Conservation (phyloP, 2,888 invertebrate species). For the Temnothorax ravouxi region DNA sequence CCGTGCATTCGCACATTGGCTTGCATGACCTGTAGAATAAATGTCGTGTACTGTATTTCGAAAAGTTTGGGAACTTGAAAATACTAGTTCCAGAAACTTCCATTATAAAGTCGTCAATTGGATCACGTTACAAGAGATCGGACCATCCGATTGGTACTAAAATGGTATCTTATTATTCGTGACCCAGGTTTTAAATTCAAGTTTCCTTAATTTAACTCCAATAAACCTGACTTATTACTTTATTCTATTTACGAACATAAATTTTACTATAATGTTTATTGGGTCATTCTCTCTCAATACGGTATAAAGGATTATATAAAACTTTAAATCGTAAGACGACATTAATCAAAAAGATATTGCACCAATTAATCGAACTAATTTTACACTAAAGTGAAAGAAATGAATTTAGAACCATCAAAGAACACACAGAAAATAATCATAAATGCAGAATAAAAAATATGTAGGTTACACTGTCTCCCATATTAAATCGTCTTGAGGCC, state of each 20-base stretch:
- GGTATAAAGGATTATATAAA: not conserved
- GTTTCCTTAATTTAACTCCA: not conserved
- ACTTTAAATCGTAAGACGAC: not conserved
- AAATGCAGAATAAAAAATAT: not conserved
- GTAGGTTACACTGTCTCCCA: not conserved
- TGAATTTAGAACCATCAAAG: not conserved
- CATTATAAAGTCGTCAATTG: constrained; percentile 2
- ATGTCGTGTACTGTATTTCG: not conserved
- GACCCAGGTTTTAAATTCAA: not conserved
- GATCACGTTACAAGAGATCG: not conserved
- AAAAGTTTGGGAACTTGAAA: constrained; percentile 31
- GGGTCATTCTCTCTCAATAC: not conserved
- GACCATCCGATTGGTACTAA: not conserved
- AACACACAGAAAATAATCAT: not conserved
- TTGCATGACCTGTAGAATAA: constrained; percentile 5
- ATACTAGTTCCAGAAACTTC: constrained; percentile 1
- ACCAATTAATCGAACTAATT: not conserved
- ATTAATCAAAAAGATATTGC: not conserved
- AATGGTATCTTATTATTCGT: constrained; percentile 12
- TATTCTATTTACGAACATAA: not conserved
- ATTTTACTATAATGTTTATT: not conserved
- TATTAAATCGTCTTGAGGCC: constrained; percentile 17
- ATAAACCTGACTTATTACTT: not conserved
- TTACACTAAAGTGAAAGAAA: not conserved
- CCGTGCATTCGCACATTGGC: constrained; percentile 50